A percentile compares a stretch with the other conserved stretches of the same genome.
Conservation (phyloP, 2,113 vertebrate genomes). For the Nerophis lumbriciformis region DNA sequence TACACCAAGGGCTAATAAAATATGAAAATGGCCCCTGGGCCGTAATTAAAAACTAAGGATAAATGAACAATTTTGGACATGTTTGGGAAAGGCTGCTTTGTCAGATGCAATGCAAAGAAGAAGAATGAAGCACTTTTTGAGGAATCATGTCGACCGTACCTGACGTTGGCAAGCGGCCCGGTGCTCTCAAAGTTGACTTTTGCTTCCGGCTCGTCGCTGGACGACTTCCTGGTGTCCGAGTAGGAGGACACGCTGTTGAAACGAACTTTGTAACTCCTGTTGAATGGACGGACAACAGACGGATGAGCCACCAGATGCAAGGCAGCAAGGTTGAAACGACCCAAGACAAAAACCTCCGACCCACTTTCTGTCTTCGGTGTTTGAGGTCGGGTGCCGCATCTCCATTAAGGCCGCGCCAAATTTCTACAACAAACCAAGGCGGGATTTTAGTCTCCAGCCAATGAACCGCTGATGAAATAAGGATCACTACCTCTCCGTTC, state of each 20-base stretch:
- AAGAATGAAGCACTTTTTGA: too few relatives aligned
- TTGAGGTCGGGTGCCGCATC: constrained; percentile 90
- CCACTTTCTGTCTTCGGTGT: constrained; percentile 90
- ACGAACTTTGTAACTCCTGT: constrained; percentile 95
- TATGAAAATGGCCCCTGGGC: too few relatives aligned
- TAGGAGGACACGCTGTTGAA: constrained; percentile 98
- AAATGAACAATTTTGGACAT: too few relatives aligned
- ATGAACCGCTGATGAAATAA: neutral
- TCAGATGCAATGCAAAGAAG: too few relatives aligned
- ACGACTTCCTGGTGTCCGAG: constrained; percentile 87
- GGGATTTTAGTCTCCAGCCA: too few relatives aligned
- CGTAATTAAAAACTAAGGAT: too few relatives aligned
- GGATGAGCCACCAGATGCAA: neutral
- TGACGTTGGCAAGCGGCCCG: constrained; percentile 91
- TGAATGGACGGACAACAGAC: constrained; percentile 3
- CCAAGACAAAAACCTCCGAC: constrained; percentile 32
- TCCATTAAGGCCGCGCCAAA: constrained; percentile 94
- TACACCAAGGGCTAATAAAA: too few relatives aligned
- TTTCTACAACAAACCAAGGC: constrained; percentile 73
- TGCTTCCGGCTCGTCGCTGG: constrained; percentile 81
- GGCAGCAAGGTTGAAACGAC: neutral
- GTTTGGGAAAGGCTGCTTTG: too few relatives aligned
- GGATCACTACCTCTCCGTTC: constrained; percentile 83
- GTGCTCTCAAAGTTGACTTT: constrained; percentile 92
- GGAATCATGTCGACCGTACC: constrained; percentile 64